Evolutionary conservation across 2,888 invertebrate genomes (phyloP).

Genomic region (Dryococelus australis): DNA sequence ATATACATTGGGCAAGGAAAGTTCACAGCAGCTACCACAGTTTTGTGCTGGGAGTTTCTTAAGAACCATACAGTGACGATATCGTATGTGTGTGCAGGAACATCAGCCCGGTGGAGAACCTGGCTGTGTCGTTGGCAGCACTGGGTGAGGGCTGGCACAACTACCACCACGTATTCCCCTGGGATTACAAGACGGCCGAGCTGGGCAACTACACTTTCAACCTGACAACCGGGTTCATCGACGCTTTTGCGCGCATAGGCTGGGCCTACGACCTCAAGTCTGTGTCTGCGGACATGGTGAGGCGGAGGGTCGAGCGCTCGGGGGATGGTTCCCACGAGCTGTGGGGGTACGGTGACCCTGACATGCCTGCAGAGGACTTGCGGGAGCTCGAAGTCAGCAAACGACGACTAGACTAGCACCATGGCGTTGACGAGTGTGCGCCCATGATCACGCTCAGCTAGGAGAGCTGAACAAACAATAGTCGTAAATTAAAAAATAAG

Average conservation of each 20-base stretch:
- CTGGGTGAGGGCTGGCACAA: slow-evolving; percentile 87
- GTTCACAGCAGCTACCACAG: too few species aligned
- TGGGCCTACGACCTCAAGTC: slow-evolving; percentile 89
- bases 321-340: slow-evolving; percentile 72
- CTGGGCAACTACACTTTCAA: slow-evolving; percentile 60
- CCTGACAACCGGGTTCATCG: slow-evolving; percentile 59
- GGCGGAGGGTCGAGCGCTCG: slow-evolving; percentile 73
- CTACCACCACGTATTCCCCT: slow-evolving; percentile 78
- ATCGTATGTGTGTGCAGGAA: slow-evolving; percentile 60
- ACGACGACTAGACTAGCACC: neutral
- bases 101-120: slow-evolving; percentile 76
- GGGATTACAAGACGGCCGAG: slow-evolving; percentile 58
- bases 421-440: too few species aligned
- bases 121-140: slow-evolving; percentile 76
- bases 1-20: too few species aligned
- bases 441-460: too few species aligned
- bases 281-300: slow-evolving; percentile 73
- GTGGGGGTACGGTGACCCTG: slow-evolving; percentile 41
- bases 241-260: slow-evolving; percentile 69
- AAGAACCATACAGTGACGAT: neutral
- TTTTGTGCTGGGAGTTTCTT: too few species aligned
- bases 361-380: slow-evolving; percentile 33
- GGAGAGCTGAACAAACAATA: too few species aligned
- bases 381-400: neutral
- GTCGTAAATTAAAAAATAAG: too few species aligned